A percentile compares a stretch with the other conserved stretches of the same genome.
Conservation (phyloP, 2,888 invertebrate genomes). For the Horisme vitalbata region DNA sequence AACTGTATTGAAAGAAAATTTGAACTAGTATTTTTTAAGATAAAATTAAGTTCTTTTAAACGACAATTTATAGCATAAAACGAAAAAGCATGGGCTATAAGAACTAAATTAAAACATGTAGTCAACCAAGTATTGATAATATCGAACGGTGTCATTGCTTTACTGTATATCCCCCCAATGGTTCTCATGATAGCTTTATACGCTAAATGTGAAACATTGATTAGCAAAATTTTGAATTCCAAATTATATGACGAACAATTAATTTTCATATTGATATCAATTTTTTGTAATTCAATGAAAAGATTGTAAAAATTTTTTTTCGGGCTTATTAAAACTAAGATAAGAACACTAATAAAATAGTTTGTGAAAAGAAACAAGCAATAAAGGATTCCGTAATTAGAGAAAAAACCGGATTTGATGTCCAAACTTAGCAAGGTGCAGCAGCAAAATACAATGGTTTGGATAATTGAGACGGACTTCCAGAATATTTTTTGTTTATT, state of each 20-base stretch:
- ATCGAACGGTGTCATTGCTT: not conserved
- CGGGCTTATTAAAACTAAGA: not conserved
- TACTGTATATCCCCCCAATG: not conserved
- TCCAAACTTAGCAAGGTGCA: not conserved
- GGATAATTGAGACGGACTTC: not conserved
- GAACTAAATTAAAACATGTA: not conserved
- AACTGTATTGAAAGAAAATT: not conserved
- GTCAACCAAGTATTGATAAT: not conserved
- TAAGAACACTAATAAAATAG: not conserved
- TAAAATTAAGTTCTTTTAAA: not conserved
- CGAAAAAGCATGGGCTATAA: not conserved
- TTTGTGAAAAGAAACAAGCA: not conserved
- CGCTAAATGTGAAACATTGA: not conserved
- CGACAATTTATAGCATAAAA: not conserved
- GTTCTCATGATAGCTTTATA: not conserved
- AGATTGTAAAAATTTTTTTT: not conserved
- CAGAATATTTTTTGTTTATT: not conserved
- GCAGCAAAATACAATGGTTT: not conserved
- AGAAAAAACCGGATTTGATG: too few relatives aligned
- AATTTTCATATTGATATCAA: not conserved
- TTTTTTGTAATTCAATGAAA: not conserved
- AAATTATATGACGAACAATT: not conserved
- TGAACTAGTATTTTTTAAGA: not conserved
- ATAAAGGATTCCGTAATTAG: too few relatives aligned
- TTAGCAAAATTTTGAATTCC: not conserved